These are phyloP conservation scores for Erinaceus europaeus DNA, from an alignment of 2,113 vertebrate genomes.

Conservation along the genomic window DNA sequence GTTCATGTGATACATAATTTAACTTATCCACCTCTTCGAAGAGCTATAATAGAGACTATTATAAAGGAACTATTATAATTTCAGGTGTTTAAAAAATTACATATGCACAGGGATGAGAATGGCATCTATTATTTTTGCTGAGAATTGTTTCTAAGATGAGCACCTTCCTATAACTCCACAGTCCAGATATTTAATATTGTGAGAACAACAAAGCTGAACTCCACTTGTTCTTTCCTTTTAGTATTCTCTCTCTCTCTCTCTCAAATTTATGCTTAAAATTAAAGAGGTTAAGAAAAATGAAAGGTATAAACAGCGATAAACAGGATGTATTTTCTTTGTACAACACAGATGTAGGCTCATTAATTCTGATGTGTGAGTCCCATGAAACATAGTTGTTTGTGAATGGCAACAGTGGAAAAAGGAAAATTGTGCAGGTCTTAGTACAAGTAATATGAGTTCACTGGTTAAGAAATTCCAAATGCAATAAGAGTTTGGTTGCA, in stretches of 20 bases:
- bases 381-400: conserved; percentile 66
- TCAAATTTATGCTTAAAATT: conserved; percentile 33
- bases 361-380: conserved; percentile 74
- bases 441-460: conserved; percentile 69
- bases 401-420: conserved; percentile 74
- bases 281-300: conserved; percentile 25
- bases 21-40: not conserved
- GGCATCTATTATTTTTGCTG: not conserved
- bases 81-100: too few species aligned
- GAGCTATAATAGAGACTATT: not conserved
- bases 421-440: conserved; percentile 73
- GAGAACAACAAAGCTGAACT: not conserved
- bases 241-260: not conserved
- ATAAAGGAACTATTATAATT: too few species aligned
- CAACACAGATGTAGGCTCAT: conserved; percentile 41
- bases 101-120: not conserved
- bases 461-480: conserved; percentile 78
- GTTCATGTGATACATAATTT: not conserved
- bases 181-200: not conserved
- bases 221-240: not conserved
- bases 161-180: not conserved
- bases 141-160: conserved; percentile 2
- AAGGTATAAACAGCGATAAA: conserved; percentile 52
- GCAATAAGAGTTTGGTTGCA: conserved; percentile 77
- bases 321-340: conserved; percentile 54